phyloP scores from a whole-genome alignment of 2,797 vertebrate species.

The Epinephelus awoara region DNA sequence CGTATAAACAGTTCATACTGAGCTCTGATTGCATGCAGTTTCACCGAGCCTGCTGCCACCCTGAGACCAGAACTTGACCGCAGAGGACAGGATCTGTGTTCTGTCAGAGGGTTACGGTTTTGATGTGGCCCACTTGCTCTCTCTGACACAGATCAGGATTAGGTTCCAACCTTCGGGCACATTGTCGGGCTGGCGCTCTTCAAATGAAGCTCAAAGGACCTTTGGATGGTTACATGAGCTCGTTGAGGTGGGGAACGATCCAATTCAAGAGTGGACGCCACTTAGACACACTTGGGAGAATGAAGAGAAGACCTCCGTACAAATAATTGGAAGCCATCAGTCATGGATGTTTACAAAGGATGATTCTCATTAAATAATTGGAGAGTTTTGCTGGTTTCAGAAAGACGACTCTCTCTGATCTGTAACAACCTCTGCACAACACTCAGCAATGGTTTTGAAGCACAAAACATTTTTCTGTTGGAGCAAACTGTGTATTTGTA shows the following conservation, averaged over 20 bases:
- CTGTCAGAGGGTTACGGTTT: slow-evolving; percentile 55
- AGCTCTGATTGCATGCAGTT: neutral
- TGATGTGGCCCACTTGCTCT: slow-evolving; percentile 60
- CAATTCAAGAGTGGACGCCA: slow-evolving; percentile 36
- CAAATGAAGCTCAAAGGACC: slow-evolving; percentile 56
- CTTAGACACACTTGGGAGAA: slow-evolving; percentile 40
- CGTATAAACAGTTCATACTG: neutral
- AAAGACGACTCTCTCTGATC: neutral
- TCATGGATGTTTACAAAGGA: slow-evolving; percentile 26
- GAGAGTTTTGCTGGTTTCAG: slow-evolving; percentile 20
- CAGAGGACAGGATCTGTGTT: slow-evolving; percentile 43
- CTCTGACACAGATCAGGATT: slow-evolving; percentile 57
- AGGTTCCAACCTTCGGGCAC: slow-evolving; percentile 65
- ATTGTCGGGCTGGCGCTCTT: slow-evolving; percentile 49
- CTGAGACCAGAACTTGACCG: slow-evolving; percentile 30
- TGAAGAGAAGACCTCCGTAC: neutral
- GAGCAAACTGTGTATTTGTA: neutral
- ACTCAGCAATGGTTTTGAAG: no score
- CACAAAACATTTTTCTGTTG: no score
- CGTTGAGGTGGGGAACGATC: slow-evolving; percentile 60
- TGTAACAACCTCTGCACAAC: neutral
- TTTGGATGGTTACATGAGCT: slow-evolving; percentile 65
- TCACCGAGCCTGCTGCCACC: neutral
- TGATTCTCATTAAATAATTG: slow-evolving; percentile 27
- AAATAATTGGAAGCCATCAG: slow-evolving; percentile 29